These are phyloP conservation scores for Protosalanx chinensis DNA, from an alignment of 2,797 vertebrate genomes.

Conservation along the genomic window DNA sequence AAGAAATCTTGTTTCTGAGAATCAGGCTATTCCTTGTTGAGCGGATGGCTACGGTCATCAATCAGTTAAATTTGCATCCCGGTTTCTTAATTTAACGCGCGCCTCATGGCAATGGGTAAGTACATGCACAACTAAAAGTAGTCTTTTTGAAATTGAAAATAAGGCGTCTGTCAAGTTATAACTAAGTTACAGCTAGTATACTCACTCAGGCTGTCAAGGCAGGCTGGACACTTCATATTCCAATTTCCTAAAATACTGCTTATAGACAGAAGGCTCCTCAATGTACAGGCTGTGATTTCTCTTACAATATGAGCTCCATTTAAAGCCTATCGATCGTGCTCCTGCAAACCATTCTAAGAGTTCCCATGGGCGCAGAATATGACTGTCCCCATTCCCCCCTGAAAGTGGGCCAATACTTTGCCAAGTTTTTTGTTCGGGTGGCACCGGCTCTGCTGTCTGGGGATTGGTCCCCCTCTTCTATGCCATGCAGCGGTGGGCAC, in stretches of 20 bases:
- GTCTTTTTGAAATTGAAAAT: too few species aligned
- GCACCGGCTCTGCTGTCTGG: conserved; percentile 45
- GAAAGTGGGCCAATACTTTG: conserved; percentile 44
- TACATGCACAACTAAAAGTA: too few species aligned
- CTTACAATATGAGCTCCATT: conserved; percentile 12
- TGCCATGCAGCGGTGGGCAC: conserved; percentile 54
- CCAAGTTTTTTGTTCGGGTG: conserved; percentile 53
- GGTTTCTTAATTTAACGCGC: too few species aligned
- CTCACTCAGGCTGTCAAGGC: conserved; percentile 61
- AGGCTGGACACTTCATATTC: conserved; percentile 36
- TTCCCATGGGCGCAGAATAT: conserved; percentile 42
- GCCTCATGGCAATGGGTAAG: too few species aligned
- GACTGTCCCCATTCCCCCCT: conserved; percentile 48
- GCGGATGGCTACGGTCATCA: conserved; percentile 30
- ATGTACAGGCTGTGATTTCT: neutral
- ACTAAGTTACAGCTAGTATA: conserved; percentile 12
- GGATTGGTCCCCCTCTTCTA: conserved; percentile 51
- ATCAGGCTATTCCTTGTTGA: conserved; percentile 32
- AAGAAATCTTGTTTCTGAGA: conserved; percentile 49
- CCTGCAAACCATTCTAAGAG: conserved; percentile 28
- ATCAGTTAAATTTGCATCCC: neutral
- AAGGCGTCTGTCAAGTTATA: too few species aligned
- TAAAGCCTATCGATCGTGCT: conserved; percentile 37
- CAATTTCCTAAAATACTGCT: too few species aligned
- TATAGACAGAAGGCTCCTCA: neutral